Percentiles rank a stretch among this genome's conserved stretches.
phyloP scores from a whole-genome alignment of 2,797 vertebrate genomes.

The Pristis pectinata region DNA sequence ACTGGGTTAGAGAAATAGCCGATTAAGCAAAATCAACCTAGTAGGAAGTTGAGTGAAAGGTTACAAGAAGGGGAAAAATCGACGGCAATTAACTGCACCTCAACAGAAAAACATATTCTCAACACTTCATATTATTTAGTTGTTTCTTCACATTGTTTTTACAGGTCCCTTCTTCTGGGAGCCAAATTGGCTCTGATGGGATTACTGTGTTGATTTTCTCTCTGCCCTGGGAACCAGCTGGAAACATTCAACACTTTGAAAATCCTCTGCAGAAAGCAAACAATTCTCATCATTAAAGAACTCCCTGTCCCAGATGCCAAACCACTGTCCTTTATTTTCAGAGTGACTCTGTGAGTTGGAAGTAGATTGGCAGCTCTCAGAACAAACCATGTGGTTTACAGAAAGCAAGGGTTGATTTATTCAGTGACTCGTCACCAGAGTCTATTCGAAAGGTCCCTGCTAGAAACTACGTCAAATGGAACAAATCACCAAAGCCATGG shows the following conservation, averaged over 20 bases:
- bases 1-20: background rate
- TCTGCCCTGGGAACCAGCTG: background rate
- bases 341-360: background rate
- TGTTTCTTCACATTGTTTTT: background rate
- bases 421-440: too few relatives aligned
- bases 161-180: background rate
- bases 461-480: too few relatives aligned
- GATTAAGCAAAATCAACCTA: background rate
- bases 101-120: background rate
- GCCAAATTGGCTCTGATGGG: background rate
- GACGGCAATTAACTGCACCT: background rate
- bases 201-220: background rate
- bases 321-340: background rate
- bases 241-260: background rate
- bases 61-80: background rate
- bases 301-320: background rate
- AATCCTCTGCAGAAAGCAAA: background rate
- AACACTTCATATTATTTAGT: background rate
- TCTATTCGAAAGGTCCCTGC: too few relatives aligned
- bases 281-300: background rate
- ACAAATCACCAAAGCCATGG: too few relatives aligned
- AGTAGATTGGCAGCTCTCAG: too few relatives aligned
- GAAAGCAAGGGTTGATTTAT: too few relatives aligned
- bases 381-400: too few relatives aligned
- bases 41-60: background rate